phyloP scores from a whole-genome alignment of 2,797 vertebrate species.

The Anisognathus igniventris region DNA sequence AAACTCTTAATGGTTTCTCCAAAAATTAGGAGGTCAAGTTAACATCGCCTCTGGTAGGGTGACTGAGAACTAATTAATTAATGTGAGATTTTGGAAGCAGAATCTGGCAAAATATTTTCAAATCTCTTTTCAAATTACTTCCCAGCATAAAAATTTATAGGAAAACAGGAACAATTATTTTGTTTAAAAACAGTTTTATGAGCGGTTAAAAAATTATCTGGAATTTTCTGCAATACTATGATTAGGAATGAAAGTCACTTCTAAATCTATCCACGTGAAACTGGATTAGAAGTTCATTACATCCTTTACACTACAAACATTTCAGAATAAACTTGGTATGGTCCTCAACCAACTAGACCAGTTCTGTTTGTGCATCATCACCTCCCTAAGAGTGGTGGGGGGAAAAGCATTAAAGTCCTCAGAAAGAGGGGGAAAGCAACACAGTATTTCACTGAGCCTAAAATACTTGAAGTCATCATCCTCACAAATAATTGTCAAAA shows the following conservation, averaged over 20 bases:
- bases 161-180: background rate
- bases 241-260: background rate
- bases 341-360: background rate
- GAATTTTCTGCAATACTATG: background rate
- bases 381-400: background rate
- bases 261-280: background rate
- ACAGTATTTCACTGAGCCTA: background rate
- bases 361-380: background rate
- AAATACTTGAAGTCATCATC: background rate
- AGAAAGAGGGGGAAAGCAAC: background rate
- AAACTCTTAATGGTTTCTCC: background rate
- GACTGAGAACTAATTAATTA: background rate
- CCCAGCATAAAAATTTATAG: background rate
- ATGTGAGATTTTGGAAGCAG: background rate
- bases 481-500: background rate
- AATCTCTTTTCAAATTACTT: background rate
- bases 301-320: background rate
- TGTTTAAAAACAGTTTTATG: background rate
- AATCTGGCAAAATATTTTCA: background rate
- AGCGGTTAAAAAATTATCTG: background rate
- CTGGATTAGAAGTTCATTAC: background rate
- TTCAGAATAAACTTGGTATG: background rate
- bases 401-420: background rate
- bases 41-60: background rate
- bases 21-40: background rate